phyloP scores from a whole-genome alignment of 2,113 vertebrate genomes.

The Euleptes europaea region DNA sequence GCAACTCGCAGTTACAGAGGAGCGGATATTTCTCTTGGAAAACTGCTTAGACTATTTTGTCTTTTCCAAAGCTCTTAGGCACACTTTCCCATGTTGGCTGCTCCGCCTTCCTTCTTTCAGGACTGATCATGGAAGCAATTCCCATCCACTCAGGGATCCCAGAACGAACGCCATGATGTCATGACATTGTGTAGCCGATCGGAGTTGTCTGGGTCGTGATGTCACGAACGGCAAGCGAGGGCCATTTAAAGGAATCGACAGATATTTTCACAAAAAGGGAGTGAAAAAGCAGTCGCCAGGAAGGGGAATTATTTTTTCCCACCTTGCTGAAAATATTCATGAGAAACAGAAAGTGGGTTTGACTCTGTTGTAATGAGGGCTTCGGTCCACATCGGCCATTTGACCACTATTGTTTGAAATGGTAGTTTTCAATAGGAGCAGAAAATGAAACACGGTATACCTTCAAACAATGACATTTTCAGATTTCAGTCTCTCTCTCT shows the following conservation, averaged over 20 bases:
- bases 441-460: no score
- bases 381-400: no score
- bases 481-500: no score
- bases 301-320: background rate
- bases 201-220: background rate
- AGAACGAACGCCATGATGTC: no score
- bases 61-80: background rate
- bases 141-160: background rate
- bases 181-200: background rate
- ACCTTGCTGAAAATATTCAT: no score
- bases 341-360: no score
- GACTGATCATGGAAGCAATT: background rate
- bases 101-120: no score
- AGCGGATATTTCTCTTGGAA: background rate
- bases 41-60: background rate
- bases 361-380: no score
- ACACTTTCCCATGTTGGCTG: background rate
- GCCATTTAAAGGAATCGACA: background rate
- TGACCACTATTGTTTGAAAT: no score
- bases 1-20: background rate
- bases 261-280: background rate
- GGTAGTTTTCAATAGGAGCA: no score
- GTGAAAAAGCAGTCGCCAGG: background rate
- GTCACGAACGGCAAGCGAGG: background rate
- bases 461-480: no score